Conservation (phyloP, 1,140 invertebrate genomes). For the Eupristina koningsbergeri region DNA sequence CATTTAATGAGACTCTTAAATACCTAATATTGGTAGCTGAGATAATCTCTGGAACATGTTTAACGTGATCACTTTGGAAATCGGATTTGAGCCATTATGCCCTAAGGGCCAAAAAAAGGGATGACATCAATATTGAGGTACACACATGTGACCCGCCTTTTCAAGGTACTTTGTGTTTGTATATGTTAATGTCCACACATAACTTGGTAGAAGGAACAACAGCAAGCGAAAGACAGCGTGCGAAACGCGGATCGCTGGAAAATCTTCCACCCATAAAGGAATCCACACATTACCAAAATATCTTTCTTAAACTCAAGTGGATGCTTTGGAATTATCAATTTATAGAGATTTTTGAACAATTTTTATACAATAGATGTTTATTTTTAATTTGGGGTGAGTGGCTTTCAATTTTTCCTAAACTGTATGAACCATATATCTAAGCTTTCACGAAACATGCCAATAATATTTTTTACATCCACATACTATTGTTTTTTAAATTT, state of each 20-base stretch:
- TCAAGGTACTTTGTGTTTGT: not conserved
- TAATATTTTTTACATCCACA: too few species aligned
- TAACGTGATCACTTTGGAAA: conserved; percentile 60
- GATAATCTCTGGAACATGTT: conserved; percentile 52
- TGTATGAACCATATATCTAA: too few species aligned
- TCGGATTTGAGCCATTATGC: conserved; percentile 55
- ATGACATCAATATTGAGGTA: not conserved
- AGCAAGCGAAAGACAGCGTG: not conserved
- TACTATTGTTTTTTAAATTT: too few species aligned
- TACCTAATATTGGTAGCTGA: conserved; percentile 40
- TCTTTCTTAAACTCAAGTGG: not conserved
- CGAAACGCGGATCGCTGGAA: not conserved
- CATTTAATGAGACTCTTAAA: conserved; percentile 52
- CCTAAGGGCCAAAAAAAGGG: conserved; percentile 3
- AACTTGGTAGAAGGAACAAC: not conserved
- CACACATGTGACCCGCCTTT: not conserved
- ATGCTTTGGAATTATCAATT: too few species aligned
- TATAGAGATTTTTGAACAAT: too few species aligned
- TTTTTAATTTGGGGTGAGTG: too few species aligned
- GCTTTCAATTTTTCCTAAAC: too few species aligned
- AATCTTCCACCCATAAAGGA: not conserved
- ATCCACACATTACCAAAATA: not conserved
- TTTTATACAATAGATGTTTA: too few species aligned
- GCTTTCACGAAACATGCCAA: too few species aligned
- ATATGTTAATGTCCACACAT: not conserved